phyloP scores from a whole-genome alignment of 2,888 invertebrate genomes.

The Quadroppia sp. region DNA sequence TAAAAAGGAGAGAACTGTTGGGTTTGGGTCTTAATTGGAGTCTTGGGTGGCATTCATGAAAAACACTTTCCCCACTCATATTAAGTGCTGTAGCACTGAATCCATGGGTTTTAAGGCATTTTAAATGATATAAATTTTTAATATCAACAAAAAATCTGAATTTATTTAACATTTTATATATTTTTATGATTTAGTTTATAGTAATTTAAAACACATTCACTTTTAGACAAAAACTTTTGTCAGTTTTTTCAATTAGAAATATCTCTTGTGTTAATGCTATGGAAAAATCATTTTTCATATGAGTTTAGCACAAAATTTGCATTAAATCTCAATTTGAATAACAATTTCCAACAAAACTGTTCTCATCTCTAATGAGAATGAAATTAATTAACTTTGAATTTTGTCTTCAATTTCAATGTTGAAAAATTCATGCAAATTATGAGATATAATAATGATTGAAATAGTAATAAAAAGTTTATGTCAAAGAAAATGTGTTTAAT shows the following conservation, averaged over 20 bases:
- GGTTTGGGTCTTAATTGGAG: background rate
- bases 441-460: no score
- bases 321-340: constrained; percentile 6
- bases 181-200: background rate
- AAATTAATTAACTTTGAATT: background rate
- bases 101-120: background rate
- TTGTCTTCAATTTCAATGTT: background rate
- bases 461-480: no score
- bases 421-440: no score
- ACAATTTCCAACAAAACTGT: background rate
- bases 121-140: background rate
- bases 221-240: no score
- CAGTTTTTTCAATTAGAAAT: background rate
- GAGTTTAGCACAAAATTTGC: background rate
- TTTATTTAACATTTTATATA: background rate
- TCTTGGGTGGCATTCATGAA: constrained; percentile 2
- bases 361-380: background rate
- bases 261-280: background rate
- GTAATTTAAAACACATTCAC: background rate
- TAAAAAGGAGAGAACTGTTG: background rate
- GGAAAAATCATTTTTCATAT: background rate
- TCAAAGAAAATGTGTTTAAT: no score
- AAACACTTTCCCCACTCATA: background rate
- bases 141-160: background rate
- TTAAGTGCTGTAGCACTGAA: background rate